Conservation (phyloP, 2,113 vertebrate genomes). For the Myotis davidii region DNA sequence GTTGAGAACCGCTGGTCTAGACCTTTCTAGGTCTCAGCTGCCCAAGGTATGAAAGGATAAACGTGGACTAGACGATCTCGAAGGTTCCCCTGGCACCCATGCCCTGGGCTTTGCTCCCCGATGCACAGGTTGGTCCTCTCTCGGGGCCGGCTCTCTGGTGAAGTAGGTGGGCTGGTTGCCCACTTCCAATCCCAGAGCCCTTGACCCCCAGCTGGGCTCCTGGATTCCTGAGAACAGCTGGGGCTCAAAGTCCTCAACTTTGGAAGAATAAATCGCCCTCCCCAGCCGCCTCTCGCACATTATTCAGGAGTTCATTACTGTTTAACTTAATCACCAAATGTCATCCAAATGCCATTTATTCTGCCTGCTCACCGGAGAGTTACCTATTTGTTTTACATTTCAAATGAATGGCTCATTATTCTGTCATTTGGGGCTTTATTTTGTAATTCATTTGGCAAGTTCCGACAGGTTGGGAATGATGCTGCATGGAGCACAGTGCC, state of each 20-base stretch:
- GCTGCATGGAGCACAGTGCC: background rate
- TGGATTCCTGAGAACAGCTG: background rate
- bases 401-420: slow-evolving; percentile 85
- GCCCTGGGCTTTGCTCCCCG: background rate
- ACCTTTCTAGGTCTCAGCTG: background rate
- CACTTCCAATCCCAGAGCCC: background rate
- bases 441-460: slow-evolving; percentile 82
- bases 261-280: background rate
- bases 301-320: slow-evolving; percentile 83
- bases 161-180: background rate
- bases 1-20: background rate
- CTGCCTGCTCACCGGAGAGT: slow-evolving; percentile 82
- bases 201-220: fast-evolving
- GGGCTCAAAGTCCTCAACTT: background rate
- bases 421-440: slow-evolving; percentile 83
- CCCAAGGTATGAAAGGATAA: background rate
- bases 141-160: background rate
- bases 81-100: background rate
- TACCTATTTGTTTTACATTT: slow-evolving; percentile 89
- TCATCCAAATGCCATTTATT: slow-evolving; percentile 84
- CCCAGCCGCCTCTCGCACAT: slow-evolving; percentile 62
- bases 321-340: slow-evolving; percentile 88
- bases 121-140: fast-evolving
- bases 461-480: slow-evolving; percentile 81
- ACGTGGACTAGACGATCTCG: too few species aligned